Base-by-base conservation (phyloP, 2,113 vertebrate genomes). In the Hippocampus barbouri region DNA sequence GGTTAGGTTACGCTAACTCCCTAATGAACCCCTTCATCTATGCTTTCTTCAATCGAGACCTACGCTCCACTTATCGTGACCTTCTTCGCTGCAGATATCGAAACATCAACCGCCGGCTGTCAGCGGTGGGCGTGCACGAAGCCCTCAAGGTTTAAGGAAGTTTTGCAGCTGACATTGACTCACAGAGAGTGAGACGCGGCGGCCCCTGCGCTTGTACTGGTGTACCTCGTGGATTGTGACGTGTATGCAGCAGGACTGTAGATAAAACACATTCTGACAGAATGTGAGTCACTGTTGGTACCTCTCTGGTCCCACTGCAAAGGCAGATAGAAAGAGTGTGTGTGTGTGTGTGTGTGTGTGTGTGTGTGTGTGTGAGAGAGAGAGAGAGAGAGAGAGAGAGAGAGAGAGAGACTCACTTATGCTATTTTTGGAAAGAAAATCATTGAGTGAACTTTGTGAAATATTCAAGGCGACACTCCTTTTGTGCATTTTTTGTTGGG, bases 11-110 rank as follows among this genome's bases (percentile, higher is more conserved):
- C 5, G 90, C 93, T 73, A 94, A 94, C 88, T 94, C 92, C 16
- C 84, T 94, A 40, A 92, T 94, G 91, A 94, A 94, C 80, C 93
- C 93, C 30, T 93, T 94, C 75, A 94, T 94, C 72, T 94, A 94
- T 9, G 93, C 93, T 84, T 93, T 93, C 83, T 93, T 94, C 80
- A 93, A 94, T 79, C 89, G 93, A 14, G 93, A 93, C 83, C 87
- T 93, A 77, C 90, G 92, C 68, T 92, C 92, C 65, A 93, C 92
- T 27, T 94, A 93, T 64, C 90, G 89, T 1, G 91, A 93, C 83
- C 87, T 94, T 49, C 87, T 94, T 8, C 92, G 92, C 38, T 94
- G 93, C 62, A 90, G 92, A 16, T 94, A 93, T 70, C 91, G 93
- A 34, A 94, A 94, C 87, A 93, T 94, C 82, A 94, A 94, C 89